Evolutionary conservation across 1,140 invertebrate species (phyloP).

Genomic region (Drosophila sproati): DNA sequence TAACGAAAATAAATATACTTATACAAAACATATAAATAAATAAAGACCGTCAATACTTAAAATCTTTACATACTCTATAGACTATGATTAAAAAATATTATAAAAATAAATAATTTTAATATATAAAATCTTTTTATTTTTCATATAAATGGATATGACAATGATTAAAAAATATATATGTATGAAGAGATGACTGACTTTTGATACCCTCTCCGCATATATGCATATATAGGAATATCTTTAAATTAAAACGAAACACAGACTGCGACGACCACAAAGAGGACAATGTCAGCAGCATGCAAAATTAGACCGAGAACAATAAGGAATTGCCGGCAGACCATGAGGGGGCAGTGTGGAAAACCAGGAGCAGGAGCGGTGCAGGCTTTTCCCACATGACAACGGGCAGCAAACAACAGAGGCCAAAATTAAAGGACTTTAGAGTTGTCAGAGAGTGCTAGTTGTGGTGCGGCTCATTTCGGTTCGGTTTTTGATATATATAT

Average conservation of each 20-base stretch:
- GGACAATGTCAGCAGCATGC: conserved; percentile 45
- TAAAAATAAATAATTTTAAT: too few species aligned
- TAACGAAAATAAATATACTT: too few species aligned
- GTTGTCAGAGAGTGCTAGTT: neutral
- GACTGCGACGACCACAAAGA: conserved; percentile 1
- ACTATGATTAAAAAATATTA: too few species aligned
- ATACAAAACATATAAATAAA: too few species aligned
- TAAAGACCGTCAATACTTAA: too few species aligned
- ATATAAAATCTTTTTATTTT: too few species aligned
- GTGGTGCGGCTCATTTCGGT: neutral
- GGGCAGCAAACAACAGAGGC: neutral
- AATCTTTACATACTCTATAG: too few species aligned
- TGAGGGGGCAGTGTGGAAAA: neutral
- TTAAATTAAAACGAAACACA: conserved; percentile 50
- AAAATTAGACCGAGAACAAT: conserved; percentile 18
- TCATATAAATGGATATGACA: too few species aligned
- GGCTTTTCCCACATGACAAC: conserved; percentile 30
- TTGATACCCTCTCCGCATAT: neutral
- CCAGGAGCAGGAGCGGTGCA: neutral
- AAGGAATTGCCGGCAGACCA: neutral
- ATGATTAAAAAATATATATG: neutral
- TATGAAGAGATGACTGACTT: neutral
- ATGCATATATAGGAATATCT: neutral
- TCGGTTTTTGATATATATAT: conserved; percentile 7
- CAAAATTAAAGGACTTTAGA: conserved; percentile 33